Conservation (phyloP, 2,113 vertebrate species). For the Ellobius talpinus region DNA sequence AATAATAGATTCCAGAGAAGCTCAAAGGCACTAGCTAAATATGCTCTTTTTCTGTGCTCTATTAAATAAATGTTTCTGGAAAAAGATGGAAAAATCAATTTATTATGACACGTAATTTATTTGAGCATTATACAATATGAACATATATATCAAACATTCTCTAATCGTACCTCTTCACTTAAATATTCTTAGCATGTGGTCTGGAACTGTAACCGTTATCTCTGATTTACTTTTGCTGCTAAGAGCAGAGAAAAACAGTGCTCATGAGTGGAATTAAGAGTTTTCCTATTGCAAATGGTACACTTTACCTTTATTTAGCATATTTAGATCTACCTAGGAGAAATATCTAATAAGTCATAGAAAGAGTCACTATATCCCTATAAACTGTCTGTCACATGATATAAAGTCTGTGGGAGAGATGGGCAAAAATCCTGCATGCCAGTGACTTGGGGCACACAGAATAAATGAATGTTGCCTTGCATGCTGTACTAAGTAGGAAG, state of each 20-base stretch:
- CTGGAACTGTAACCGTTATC: background rate
- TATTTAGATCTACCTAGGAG: background rate
- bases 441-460: background rate
- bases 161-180: background rate
- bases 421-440: background rate
- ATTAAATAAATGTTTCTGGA: background rate
- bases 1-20: background rate
- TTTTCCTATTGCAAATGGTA: background rate
- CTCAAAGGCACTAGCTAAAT: background rate
- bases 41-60: background rate
- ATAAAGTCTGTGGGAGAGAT: rapidly evolving
- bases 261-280: rapidly evolving
- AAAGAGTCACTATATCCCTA: background rate
- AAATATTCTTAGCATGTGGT: background rate
- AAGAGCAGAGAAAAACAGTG: background rate
- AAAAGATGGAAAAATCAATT: constrained; percentile 8
- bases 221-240: background rate
- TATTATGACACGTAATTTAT: background rate
- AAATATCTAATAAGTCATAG: background rate
- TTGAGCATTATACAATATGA: background rate
- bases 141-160: background rate
- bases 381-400: background rate
- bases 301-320: background rate
- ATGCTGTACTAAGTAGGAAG: background rate
- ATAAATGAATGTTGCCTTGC: background rate